Percentiles rank a stretch among this genome's conserved stretches.
Conservation (phyloP, 2,113 vertebrate species). For the Collichthys lucidus region DNA sequence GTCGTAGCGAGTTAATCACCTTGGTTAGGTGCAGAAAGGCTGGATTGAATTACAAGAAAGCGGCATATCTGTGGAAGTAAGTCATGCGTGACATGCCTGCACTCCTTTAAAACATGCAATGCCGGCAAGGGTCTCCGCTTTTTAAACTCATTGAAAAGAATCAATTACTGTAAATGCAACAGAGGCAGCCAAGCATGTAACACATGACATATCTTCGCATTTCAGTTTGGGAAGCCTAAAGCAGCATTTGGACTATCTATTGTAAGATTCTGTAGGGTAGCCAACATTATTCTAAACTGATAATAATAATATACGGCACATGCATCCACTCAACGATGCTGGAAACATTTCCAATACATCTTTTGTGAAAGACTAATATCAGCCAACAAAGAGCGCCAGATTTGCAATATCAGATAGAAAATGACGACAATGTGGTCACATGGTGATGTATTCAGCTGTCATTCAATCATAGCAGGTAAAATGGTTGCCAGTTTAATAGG, state of each 20-base stretch:
- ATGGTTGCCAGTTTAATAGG: background rate
- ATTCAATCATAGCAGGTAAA: conserved; percentile 34
- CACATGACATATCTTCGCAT: conserved; percentile 81
- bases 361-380: conserved; percentile 69
- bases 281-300: conserved; percentile 72
- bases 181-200: conserved; percentile 83
- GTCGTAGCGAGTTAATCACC: conserved; percentile 71
- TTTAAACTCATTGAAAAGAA: conserved; percentile 85
- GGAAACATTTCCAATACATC: conserved; percentile 65
- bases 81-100: conserved; percentile 79
- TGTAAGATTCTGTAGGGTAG: conserved; percentile 61
- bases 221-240: conserved; percentile 73
- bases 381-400: conserved; percentile 34
- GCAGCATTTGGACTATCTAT: conserved; percentile 74
- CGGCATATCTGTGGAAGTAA: conserved; percentile 73
- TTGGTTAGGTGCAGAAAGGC: conserved; percentile 68
- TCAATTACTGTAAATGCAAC: conserved; percentile 87
- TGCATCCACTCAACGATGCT: conserved; percentile 36
- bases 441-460: conserved; percentile 20
- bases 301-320: conserved; percentile 52
- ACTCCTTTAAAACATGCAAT: conserved; percentile 79
- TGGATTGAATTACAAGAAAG: conserved; percentile 78
- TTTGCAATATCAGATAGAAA: conserved; percentile 57
- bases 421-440: conserved; percentile 4
- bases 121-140: conserved; percentile 66